Percentiles rank a stretch among this genome's conserved stretches.
These are phyloP conservation scores for Rhinoderma darwinii DNA, from an alignment of 2,113 vertebrate species.

Conservation along the genomic window DNA sequence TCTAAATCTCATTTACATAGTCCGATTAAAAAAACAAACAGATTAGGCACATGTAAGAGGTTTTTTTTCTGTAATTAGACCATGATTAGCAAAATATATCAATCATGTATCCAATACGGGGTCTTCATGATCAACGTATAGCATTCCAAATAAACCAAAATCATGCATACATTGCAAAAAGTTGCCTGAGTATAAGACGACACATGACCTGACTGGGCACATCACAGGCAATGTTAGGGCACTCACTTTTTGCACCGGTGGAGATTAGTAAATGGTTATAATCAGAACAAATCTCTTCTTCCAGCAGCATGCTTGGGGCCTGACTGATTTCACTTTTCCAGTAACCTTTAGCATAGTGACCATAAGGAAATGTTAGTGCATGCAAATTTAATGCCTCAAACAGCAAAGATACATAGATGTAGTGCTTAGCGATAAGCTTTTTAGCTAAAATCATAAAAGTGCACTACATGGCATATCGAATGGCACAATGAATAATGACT, in stretches of 20 bases:
- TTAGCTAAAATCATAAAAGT: too few relatives aligned
- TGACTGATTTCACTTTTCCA: conserved; percentile 97
- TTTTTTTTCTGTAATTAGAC: background rate
- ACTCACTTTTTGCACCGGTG: conserved; percentile 97
- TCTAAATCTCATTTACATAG: background rate
- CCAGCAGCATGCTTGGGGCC: conserved; percentile 84
- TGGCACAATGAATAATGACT: background rate
- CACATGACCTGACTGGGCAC: background rate
- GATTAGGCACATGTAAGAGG: too few relatives aligned
- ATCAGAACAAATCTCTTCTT: conserved; percentile 91
- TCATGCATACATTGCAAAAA: background rate
- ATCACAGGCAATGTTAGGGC: conserved; percentile 72
- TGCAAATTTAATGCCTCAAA: conserved; percentile 62
- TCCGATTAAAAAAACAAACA: background rate
- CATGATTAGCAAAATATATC: background rate
- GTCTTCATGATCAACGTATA: background rate
- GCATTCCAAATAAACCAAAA: background rate
- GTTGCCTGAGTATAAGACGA: background rate
- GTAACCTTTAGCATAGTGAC: conserved; percentile 83
- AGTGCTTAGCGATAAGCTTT: too few relatives aligned
- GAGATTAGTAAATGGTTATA: conserved; percentile 97
- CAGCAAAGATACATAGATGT: background rate
- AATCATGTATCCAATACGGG: background rate
- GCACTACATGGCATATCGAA: background rate
- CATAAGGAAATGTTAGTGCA: conserved; percentile 71